These are phyloP conservation scores for Zeuzera pyrina DNA, from an alignment of 2,888 invertebrate genomes.

Conservation along the genomic window DNA sequence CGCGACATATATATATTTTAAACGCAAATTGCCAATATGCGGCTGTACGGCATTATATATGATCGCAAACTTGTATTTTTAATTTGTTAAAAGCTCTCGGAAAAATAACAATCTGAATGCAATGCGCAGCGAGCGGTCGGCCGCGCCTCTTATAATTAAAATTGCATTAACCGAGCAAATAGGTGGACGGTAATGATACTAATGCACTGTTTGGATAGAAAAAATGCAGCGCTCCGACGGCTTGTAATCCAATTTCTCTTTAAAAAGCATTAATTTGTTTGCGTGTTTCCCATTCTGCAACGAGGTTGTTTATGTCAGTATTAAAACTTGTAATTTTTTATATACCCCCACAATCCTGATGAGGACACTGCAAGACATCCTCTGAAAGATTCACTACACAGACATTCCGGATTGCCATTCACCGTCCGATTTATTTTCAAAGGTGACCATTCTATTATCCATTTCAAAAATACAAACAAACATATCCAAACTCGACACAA, in stretches of 20 bases:
- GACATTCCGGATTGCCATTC: too few species aligned
- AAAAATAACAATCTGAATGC: conserved; percentile 68
- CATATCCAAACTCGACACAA: too few species aligned
- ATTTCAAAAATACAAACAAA: too few species aligned
- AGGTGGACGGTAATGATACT: conserved; percentile 46
- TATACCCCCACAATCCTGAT: too few species aligned
- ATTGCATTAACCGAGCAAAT: conserved; percentile 65
- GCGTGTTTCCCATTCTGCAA: too few species aligned
- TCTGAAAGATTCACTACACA: too few species aligned
- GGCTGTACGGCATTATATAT: conserved; percentile 2
- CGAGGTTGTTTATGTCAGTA: too few species aligned
- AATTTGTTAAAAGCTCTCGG: conserved; percentile 65
- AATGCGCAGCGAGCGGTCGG: conserved; percentile 44
- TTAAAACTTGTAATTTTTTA: too few species aligned
- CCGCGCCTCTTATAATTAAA: conserved; percentile 68
- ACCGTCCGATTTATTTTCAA: too few species aligned
- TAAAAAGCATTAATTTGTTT: conserved; percentile 33
- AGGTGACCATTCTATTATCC: too few species aligned
- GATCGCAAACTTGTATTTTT: conserved; percentile 34
- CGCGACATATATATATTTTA: conserved; percentile 16
- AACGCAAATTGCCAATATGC: conserved; percentile 16
- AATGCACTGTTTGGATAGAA: conserved; percentile 55
- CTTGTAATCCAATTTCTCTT: conserved; percentile 34
- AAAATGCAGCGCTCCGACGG: conserved; percentile 37
- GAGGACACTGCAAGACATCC: too few species aligned